Percentiles rank a stretch among this genome's conserved stretches.
phyloP scores from a whole-genome alignment of 2,113 vertebrate genomes.

The Dendrocopos noguchii region DNA sequence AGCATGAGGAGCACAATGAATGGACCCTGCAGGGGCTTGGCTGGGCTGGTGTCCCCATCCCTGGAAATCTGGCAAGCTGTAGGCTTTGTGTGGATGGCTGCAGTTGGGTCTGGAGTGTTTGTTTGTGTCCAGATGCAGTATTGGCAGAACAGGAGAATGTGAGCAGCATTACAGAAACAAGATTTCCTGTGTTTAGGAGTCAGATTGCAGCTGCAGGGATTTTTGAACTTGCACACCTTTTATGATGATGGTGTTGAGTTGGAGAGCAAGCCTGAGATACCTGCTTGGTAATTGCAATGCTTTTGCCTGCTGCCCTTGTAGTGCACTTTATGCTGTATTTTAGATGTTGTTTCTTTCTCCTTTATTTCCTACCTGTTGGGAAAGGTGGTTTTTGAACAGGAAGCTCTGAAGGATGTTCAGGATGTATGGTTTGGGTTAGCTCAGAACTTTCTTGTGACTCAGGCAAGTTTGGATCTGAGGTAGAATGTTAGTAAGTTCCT shows the following conservation, averaged over 20 bases:
- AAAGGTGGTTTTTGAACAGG: background rate
- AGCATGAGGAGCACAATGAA: rapidly evolving
- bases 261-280: background rate
- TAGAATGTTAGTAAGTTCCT: background rate
- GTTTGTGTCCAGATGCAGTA: background rate
- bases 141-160: rapidly evolving
- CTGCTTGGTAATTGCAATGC: background rate
- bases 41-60: background rate
- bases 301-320: background rate
- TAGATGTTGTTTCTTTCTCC: background rate
- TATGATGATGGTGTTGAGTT: background rate
- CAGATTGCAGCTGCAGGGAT: background rate
- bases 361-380: background rate
- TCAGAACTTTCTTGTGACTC: background rate
- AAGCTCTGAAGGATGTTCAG: background rate
- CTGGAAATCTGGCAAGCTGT: background rate
- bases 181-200: background rate
- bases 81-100: background rate
- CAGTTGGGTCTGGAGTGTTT: background rate
- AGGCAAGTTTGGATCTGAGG: background rate
- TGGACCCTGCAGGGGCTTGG: background rate
- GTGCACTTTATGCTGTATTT: background rate
- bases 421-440: background rate
- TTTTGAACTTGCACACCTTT: background rate
- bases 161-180: rapidly evolving